A percentile compares a stretch with the other conserved stretches of the same genome.
phyloP scores from a whole-genome alignment of 2,113 vertebrate genomes.

The Meleagris gallopavo region DNA sequence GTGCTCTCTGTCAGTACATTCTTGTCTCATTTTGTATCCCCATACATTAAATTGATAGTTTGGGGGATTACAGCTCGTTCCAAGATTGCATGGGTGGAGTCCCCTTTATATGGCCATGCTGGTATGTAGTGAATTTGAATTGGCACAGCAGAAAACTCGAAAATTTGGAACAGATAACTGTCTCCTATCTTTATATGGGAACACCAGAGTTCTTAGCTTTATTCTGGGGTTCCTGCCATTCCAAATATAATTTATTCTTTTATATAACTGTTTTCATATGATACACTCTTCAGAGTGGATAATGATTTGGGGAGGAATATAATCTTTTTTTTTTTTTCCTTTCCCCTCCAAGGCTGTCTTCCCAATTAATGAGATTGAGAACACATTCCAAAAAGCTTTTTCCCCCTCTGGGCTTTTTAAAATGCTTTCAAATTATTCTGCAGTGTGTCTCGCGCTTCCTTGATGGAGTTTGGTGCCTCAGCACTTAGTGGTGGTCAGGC shows the following conservation, averaged over 20 bases:
- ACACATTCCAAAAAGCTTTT: conserved; percentile 67
- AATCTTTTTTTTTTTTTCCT: background rate
- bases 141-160: conserved; percentile 70
- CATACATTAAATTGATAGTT: conserved; percentile 64
- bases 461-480: background rate
- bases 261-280: conserved; percentile 79
- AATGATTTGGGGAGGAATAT: conserved; percentile 67
- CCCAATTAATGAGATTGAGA: conserved; percentile 75
- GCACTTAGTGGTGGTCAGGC: too few species aligned
- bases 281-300: conserved; percentile 64
- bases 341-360: conserved; percentile 61
- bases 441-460: conserved; percentile 38
- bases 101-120: conserved; percentile 61
- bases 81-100: conserved; percentile 70
- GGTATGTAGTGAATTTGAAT: conserved; percentile 76
- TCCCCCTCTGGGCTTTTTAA: conserved; percentile 62
- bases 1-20: conserved; percentile 26
- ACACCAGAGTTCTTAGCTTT: conserved; percentile 75
- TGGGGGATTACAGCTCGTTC: conserved; percentile 56
- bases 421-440: conserved; percentile 61
- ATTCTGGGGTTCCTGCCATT: conserved; percentile 78
- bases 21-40: conserved; percentile 50
- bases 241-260: conserved; percentile 79
- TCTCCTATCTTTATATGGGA: conserved; percentile 80
- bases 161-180: conserved; percentile 79